These are phyloP conservation scores for Ptychodera flava DNA, from an alignment of 35 echinoderm and acorn worm genomes.

Conservation along the genomic window DNA sequence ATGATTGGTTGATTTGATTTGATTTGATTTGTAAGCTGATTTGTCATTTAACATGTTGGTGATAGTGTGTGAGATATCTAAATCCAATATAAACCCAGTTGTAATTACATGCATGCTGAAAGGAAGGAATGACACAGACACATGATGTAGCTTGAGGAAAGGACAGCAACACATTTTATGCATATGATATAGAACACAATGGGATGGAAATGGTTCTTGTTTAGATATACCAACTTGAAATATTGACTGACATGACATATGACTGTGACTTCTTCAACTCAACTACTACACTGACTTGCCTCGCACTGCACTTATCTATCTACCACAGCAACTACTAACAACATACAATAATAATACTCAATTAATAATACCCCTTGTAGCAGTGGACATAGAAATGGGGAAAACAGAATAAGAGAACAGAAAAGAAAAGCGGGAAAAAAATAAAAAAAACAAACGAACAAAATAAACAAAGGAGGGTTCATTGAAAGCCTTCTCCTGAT, in stretches of 20 bases:
- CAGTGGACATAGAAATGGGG: background rate
- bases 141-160: background rate
- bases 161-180: background rate
- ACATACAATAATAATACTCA: constrained; percentile 2
- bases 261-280: too few relatives aligned
- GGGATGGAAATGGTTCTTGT: background rate
- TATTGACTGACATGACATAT: too few relatives aligned
- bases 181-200: constrained; percentile 2
- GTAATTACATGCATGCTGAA: background rate
- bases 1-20: background rate
- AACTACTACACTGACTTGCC: background rate
- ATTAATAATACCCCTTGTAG: background rate
- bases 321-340: background rate
- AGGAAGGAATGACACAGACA: background rate
- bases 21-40: constrained; percentile 1
- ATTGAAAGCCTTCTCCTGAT: background rate
- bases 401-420: background rate
- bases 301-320: background rate
- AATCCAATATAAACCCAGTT: background rate
- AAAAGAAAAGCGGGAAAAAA: background rate
- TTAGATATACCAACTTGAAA: too few relatives aligned
- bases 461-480: background rate
- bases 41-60: background rate
- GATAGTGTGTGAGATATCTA: background rate
- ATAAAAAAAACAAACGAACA: background rate